Evolutionary conservation across 2,113 vertebrate species (phyloP).

Genomic region (Poeciliopsis turrubarensis): DNA sequence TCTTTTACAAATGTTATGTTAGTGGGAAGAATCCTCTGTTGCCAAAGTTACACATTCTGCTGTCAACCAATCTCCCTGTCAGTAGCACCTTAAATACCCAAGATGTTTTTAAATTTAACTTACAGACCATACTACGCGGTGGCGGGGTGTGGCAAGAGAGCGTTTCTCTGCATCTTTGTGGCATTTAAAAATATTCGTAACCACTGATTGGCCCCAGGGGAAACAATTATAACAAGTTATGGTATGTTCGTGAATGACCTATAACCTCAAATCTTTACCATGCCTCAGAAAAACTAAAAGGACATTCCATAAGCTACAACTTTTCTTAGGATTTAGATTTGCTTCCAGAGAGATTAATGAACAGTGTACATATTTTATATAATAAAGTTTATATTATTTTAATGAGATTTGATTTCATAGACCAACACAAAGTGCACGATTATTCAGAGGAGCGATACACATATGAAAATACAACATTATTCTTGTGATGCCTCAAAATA

Average conservation of each 20-base stretch:
- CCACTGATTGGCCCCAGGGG: neutral
- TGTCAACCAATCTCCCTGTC: conserved; percentile 6
- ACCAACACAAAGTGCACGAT: no score
- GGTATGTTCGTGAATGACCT: neutral
- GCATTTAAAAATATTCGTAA: neutral
- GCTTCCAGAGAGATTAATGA: no score
- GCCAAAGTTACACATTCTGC: conserved; percentile 7
- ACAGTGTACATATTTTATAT: neutral
- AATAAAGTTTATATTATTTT: neutral
- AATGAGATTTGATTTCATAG: neutral
- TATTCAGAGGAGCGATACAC: no score
- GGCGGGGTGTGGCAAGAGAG: neutral
- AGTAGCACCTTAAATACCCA: neutral
- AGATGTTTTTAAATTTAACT: neutral
- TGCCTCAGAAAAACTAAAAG: neutral
- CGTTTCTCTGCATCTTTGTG: neutral
- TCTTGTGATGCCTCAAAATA: no score
- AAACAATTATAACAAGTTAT: neutral
- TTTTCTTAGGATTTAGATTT: neutral
- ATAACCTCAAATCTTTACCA: neutral
- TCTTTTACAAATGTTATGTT: neutral
- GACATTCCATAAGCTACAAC: neutral
- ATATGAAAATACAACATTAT: no score
- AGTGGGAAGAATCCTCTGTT: conserved; percentile 2
- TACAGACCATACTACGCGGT: neutral